Evolutionary conservation across 1,140 invertebrate species (phyloP).

Genomic region (Halictus rubicundus): DNA sequence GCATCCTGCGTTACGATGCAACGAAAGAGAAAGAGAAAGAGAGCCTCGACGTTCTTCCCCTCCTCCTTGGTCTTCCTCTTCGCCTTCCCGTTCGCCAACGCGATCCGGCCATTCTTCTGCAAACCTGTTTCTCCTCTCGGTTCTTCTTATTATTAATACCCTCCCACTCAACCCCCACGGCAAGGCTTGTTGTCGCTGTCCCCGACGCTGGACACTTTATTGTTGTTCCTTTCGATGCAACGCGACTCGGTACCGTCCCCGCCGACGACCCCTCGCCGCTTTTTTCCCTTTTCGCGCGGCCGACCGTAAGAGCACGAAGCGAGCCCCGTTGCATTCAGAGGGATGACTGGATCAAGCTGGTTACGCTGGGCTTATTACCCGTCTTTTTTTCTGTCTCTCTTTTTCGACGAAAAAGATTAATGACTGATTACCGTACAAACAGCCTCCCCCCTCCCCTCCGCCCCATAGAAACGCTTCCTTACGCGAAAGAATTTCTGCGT

Average conservation of each 20-base stretch:
- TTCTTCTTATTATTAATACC: slow-evolving; percentile 73
- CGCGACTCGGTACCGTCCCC: slow-evolving; percentile 29
- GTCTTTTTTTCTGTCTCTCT: neutral
- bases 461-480: no score
- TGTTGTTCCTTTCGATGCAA: slow-evolving; percentile 59
- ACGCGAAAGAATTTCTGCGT: slow-evolving; percentile 5
- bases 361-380: neutral
- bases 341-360: neutral
- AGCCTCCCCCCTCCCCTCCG: no score
- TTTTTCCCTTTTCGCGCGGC: neutral
- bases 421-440: neutral
- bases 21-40: slow-evolving; percentile 2
- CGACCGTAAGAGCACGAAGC: neutral
- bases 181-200: slow-evolving; percentile 64
- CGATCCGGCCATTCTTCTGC: slow-evolving; percentile 67
- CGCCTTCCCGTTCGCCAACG: slow-evolving; percentile 22
- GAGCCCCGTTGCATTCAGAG: neutral
- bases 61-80: slow-evolving; percentile 46
- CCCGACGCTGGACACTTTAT: slow-evolving; percentile 70
- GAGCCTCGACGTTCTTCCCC: neutral
- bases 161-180: slow-evolving; percentile 35
- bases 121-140: slow-evolving; percentile 75
- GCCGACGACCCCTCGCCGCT: neutral
- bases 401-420: neutral
- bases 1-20: slow-evolving; percentile 8